Base-by-base conservation (phyloP, 2,797 vertebrate species). In the Pyrrhura leucotis region DNA sequence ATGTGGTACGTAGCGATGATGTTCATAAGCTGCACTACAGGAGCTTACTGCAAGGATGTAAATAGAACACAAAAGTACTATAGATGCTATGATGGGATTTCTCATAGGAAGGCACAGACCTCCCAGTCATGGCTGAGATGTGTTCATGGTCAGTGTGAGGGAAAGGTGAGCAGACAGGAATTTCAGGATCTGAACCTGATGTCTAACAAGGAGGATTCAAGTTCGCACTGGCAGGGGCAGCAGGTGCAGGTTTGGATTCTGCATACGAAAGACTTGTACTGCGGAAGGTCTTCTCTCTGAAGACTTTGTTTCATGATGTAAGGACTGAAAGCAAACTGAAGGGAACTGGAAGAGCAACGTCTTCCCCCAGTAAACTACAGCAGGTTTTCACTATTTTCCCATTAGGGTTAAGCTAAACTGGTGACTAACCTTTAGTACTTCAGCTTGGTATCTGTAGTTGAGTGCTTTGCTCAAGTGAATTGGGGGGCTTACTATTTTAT, bases 281-380 rank as follows among this genome's bases (percentile, higher is more conserved):
- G 31, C 1, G 0, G 28, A 85, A 48, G 21, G 29, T 68, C 26
- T 35, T 73, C n/a, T 22, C 26, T 2, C 0, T 11, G 9, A 35
- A 59, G 44, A 39, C 39, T 37, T 14, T 9, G 8, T 31, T 91
- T 80, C 53, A 12, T 68, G 45, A 10, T 35, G 17, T 19, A 50
- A 68, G 22, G 77, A 85, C 31, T 26, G 26, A 76, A 85, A 66
- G 44, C 28, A 37, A 78, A 61, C 6, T 20, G 40, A 78, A 75
- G 23, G 42, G 35, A 94, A 62, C 2, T 33, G 59, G 20, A 19
- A 26, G n/a, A 48, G 11, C 23, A 75, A 3, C 7, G 16, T 40
- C 19, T 28, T 62, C 14, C 14, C 37, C 47, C 8, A 22, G 28
- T 44, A 65, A 78, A 78, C 7, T 17, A 53, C 35, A 80, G 16